phyloP scores from a whole-genome alignment of 2,113 vertebrate genomes.

The Lota lota region DNA sequence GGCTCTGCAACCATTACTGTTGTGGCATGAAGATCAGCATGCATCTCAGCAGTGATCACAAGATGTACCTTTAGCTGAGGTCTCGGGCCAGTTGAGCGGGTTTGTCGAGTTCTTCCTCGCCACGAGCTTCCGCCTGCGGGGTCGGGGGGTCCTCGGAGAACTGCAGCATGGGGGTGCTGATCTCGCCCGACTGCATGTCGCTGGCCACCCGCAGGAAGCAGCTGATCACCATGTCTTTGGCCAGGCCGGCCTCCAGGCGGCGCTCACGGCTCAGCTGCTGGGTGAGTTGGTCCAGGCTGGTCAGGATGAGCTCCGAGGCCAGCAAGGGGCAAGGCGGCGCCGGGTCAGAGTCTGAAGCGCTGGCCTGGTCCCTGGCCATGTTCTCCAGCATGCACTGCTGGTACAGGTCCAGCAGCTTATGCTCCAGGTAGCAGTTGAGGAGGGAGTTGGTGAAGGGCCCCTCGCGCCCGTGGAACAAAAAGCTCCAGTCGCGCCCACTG shows the following conservation, averaged over 20 bases:
- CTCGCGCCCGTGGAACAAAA: constrained; percentile 77
- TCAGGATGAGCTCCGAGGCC: constrained; percentile 87
- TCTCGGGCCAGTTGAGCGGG: not conserved
- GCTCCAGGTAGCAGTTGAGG: constrained; percentile 90
- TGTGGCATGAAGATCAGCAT: too few species aligned
- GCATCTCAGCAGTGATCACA: too few species aligned
- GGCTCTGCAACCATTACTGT: too few species aligned
- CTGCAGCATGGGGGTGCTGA: constrained; percentile 91
- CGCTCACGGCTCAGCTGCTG: constrained; percentile 86
- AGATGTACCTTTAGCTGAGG: not conserved
- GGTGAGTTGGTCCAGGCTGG: constrained; percentile 90
- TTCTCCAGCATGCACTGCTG: constrained; percentile 91
- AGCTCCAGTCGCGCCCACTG: constrained; percentile 78
- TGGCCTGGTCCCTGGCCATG: constrained; percentile 58
- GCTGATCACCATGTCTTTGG: constrained; percentile 92
- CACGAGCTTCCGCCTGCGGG: too few species aligned
- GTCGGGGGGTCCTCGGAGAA: constrained; percentile 70
- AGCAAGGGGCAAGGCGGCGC: constrained; percentile 80
- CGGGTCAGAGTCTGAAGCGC: constrained; percentile 12
- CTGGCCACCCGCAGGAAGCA: constrained; percentile 84
- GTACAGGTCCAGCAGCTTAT: constrained; percentile 90
- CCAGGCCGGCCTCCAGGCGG: constrained; percentile 84
- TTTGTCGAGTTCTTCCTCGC: too few species aligned
- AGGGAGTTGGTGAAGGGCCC: constrained; percentile 89
- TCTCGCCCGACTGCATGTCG: constrained; percentile 82